Evolutionary conservation across 2,797 vertebrate genomes (phyloP).

Genomic region (Cyprinodon diabolis): DNA sequence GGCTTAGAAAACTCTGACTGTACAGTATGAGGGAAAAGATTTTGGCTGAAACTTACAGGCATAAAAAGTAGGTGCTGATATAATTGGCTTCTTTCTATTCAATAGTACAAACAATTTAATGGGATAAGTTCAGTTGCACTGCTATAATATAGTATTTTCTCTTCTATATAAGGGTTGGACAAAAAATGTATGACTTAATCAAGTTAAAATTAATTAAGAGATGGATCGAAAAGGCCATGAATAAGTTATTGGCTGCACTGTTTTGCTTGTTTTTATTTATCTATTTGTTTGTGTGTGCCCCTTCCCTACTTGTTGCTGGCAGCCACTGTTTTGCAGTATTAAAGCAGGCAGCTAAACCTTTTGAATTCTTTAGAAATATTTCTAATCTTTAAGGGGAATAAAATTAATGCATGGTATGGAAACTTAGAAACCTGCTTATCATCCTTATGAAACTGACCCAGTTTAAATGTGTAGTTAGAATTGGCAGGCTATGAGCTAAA

Average conservation of each 20-base stretch:
- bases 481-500: background rate
- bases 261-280: too few relatives aligned
- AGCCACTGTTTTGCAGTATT: background rate
- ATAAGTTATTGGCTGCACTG: background rate
- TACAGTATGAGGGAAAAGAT: constrained; percentile 30
- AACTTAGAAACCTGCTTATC: background rate
- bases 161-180: background rate
- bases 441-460: background rate
- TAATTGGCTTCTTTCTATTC: background rate
- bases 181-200: background rate
- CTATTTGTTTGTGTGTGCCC: too few relatives aligned
- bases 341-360: background rate
- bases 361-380: too few relatives aligned
- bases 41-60: background rate
- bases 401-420: background rate
- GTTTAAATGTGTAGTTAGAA: background rate
- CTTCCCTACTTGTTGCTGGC: background rate
- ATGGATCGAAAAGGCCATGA: background rate
- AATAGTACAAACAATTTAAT: background rate
- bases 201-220: background rate
- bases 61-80: background rate
- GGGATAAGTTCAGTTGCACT: background rate
- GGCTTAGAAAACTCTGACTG: constrained; percentile 33
- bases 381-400: too few relatives aligned
- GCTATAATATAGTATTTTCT: background rate